Evolutionary conservation across 2,888 invertebrate species (phyloP), one percentile per base, ranked within the genome.

Genomic region (Rhorus exstirpatorius): DNA sequence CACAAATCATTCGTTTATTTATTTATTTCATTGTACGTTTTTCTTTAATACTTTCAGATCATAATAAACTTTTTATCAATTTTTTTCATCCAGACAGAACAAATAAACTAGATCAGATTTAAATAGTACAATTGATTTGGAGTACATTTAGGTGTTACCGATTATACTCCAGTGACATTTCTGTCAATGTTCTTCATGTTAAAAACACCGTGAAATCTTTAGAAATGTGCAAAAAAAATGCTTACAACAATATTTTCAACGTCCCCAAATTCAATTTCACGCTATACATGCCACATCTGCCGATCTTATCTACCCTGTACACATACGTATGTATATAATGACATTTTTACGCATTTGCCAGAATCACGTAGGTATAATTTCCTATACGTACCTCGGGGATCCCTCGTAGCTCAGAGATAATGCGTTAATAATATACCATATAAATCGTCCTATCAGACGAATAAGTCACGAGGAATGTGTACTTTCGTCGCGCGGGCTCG

Each of bases 391-490:
- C 67, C 8, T 63, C n/a, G 26, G 58, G 58, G 46, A 61, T 55
- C 55, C 51, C 67, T 70, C 78, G 72, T 60, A 24, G 26, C 77
- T 77, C 81, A 68, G 68, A 78, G 78, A 78, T 82, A 82, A 82
- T 78, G 74, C 81, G 55, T 78, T 78, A 82, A 82, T 82, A 82
- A 82, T 78, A 82, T 74, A 78, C 74, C 61, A 24, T 68, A 78
- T 82, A 78, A 82, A 82, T 82, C 78, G 78, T 82, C 78, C 74
- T 82, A 82, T 82, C 81, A 82, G 74, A 78, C 78, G 74, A 78
- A 82, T 78, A 82, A 82, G 81, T 82, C 78, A 82, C 78, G 61
- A 70, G 78, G 58, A 82, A 82, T 82, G 81, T 82, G 81, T 82
- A 53, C 74, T 74, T 81, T 78, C 78, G 81, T 81, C 80, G 80